Base-by-base conservation (phyloP, 1,140 invertebrate species). In the Halesus radiatus region DNA sequence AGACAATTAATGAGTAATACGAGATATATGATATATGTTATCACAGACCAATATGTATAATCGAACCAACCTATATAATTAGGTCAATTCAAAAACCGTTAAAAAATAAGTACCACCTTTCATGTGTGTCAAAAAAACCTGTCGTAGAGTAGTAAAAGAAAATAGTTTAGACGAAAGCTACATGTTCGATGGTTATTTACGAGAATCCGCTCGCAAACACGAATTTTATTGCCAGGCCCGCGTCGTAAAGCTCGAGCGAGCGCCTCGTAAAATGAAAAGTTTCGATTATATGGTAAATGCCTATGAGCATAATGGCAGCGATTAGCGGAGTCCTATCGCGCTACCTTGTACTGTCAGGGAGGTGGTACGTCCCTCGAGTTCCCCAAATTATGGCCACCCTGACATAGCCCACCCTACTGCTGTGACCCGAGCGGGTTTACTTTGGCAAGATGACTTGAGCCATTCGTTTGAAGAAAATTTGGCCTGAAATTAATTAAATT, bases 181-280 rank as follows among this genome's bases (percentile, higher is more conserved):
- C 50, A 72, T 29, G 3, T 10, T 45, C 10, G 10, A 45, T 45
- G 13, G 37, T 53, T 72, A 26, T 26, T 53, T 72, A n/a, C 26
- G 20, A 68, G 45, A 66, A 16, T 26, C 22, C 15, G 15, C 45
- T 18, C 16, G 23, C 26, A 53, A 72, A 26, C 4, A 15, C 16
- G 68, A 52, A 53, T 72, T 53, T 72, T 72, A 72, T 72, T 26
- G 50, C 13, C 15, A 52, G 68, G 45, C 50, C 68, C 52, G 53
- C 68, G 22, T 72, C 68, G 68, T 72, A 72, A 72, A 52, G 45
- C 50, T 72, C 26, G 29, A 50, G 20, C 22, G 53, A 45, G 53
- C 68, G 68, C 50, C 68, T 29, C 68, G 22, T 72, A 72, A 72
- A 72, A 72, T 72, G 68, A 72, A 72, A 72, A 72, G 68, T 72